Conservation (phyloP, 2,888 invertebrate species). For the Patella caerulea region DNA sequence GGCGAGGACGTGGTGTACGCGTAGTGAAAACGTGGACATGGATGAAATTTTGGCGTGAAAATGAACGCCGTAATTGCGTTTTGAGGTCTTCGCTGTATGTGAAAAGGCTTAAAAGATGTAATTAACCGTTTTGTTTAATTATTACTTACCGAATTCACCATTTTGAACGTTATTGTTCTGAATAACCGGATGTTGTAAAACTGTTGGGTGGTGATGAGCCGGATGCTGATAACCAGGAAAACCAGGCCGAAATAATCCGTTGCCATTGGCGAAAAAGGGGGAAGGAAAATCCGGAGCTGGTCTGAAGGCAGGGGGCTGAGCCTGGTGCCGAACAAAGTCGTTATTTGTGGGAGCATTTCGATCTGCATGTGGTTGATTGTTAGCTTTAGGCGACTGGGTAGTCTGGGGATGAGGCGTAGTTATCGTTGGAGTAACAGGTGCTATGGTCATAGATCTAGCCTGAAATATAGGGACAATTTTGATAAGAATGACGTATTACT, state of each 20-base stretch:
- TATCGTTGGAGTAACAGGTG: conserved; percentile 21
- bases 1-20: too few species aligned
- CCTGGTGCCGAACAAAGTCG: conserved; percentile 62
- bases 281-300: conserved; percentile 67
- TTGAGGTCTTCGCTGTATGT: too few species aligned
- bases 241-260: conserved; percentile 69
- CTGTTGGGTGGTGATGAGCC: conserved; percentile 62
- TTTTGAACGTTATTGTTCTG: conserved; percentile 60
- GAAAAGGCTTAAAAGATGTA: too few species aligned
- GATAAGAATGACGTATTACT: conserved; percentile 1
- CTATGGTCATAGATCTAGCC: conserved; percentile 30
- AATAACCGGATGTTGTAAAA: conserved; percentile 57
- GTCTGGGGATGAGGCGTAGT: conserved; percentile 21
- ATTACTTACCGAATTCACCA: conserved; percentile 52
- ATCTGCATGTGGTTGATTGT: conserved; percentile 30
- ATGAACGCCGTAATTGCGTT: too few species aligned
- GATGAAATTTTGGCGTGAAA: too few species aligned
- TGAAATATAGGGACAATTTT: conserved; percentile 12
- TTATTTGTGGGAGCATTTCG: conserved; percentile 39
- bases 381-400: conserved; percentile 28
- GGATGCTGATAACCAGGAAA: conserved; percentile 66
- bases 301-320: conserved; percentile 61
- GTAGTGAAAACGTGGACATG: too few species aligned
- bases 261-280: conserved; percentile 68
- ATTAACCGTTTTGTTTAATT: too few species aligned